These are phyloP conservation scores for Corvus cornix DNA, from an alignment of 2,113 vertebrate genomes.

Conservation along the genomic window DNA sequence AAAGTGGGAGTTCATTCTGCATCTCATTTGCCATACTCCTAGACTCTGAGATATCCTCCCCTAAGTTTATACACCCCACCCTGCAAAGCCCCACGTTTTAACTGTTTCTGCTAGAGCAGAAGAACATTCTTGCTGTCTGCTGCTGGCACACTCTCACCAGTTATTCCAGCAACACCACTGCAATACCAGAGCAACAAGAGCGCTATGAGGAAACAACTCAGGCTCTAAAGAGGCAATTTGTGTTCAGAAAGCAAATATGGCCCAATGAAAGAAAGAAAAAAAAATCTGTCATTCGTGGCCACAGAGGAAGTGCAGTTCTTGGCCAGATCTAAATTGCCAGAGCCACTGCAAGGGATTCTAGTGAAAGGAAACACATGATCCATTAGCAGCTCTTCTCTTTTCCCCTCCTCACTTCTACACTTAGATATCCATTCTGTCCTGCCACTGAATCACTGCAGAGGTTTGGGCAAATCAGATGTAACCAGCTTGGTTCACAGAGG, in stretches of 20 bases:
- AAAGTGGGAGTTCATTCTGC: background rate
- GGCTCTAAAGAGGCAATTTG: background rate
- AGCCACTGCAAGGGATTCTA: background rate
- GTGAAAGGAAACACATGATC: background rate
- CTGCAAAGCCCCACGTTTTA: background rate
- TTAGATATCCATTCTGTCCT: background rate
- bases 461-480: background rate
- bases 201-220: background rate
- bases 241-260: background rate
- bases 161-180: background rate
- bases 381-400: background rate
- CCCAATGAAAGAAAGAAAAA: background rate
- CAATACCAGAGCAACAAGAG: background rate
- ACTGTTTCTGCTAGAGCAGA: background rate
- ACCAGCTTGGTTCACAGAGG: background rate
- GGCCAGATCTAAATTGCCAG: background rate
- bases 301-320: background rate
- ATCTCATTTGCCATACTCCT: background rate
- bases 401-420: background rate
- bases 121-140: background rate
- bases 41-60: background rate
- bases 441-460: background rate
- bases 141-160: background rate
- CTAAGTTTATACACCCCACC: background rate
- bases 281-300: background rate